Base-by-base conservation (phyloP, 2,888 invertebrate genomes). In the Geophilus truncorum region DNA sequence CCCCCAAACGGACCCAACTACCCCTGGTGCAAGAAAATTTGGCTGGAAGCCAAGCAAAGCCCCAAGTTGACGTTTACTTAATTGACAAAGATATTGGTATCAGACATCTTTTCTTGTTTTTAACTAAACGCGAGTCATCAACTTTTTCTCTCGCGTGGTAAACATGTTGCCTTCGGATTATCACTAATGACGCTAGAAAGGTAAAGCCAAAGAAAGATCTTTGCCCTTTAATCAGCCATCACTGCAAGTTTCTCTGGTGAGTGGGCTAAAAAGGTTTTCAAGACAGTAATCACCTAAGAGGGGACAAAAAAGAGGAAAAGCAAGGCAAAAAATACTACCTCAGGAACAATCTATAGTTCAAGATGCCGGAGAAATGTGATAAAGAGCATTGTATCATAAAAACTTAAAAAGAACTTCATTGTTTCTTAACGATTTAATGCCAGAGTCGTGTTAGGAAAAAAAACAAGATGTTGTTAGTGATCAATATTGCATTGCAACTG, bases 211-310 rank as follows among this genome's bases (percentile, higher is more conserved):
- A 15, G n/a, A 45, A 62, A 62, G 62, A 62, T 62, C 62, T 62
- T 28, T 62, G 25, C 62, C 62, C 62, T 62, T 62, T 62, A 62
- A 62, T 62, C 62, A 62, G 28, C 62, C 62, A 62, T 62, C 62
- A 62, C 25, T 21, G 57, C n/a, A 23, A 62, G 62, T 23, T 25
- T 62, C 62, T 62, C 25, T 62, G 1, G 62, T 25, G 62, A 62
- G 62, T 62, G 62, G 62, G 62, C 62, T 62, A 62, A 62, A 45
- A 62, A 62, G 62, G 62, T 62, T 62, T 62, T 62, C 62, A 25
- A 62, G 62, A 62, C 62, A 62, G 62, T 62, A 62, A 62, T 62
- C 62, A 62, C 62, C 62, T 28, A 62, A 62, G 62, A 62, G 62
- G 15, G 25, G 9, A 28, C 23, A 62, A 28, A 62, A 28, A 23